A percentile compares a stretch with the other conserved stretches of the same genome.
Conservation (phyloP, 2,888 invertebrate species). For the Drosophila paucipuncta region DNA sequence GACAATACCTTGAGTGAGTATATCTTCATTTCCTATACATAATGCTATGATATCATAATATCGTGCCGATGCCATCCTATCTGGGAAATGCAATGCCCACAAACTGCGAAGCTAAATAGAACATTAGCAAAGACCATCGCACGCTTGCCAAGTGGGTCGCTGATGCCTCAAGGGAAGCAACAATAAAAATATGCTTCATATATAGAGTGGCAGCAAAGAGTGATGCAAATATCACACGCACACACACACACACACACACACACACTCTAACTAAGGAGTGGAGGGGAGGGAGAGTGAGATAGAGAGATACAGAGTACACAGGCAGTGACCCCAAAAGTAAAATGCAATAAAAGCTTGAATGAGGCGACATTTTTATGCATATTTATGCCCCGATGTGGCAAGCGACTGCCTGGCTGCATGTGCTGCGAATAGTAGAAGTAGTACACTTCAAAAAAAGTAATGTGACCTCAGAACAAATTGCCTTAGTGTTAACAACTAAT, state of each 20-base stretch:
- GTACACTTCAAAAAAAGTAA: neutral
- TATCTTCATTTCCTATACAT: slow-evolving; percentile 58
- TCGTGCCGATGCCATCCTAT: slow-evolving; percentile 57
- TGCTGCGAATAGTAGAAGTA: neutral
- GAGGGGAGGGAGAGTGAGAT: neutral
- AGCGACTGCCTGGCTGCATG: slow-evolving; percentile 24
- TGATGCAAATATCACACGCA: slow-evolving; percentile 30
- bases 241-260: neutral
- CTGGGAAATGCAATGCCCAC: slow-evolving; percentile 38
- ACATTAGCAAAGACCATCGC: slow-evolving; percentile 49
- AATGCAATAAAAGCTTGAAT: slow-evolving; percentile 69
- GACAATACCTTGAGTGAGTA: slow-evolving; percentile 43
- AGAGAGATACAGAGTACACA: slow-evolving; percentile 22
- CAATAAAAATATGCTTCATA: slow-evolving; percentile 45
- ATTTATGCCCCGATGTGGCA: slow-evolving; percentile 60
- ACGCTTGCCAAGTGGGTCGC: slow-evolving; percentile 17
- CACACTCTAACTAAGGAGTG: neutral
- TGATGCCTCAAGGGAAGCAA: slow-evolving; percentile 13
- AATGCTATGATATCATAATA: slow-evolving; percentile 61
- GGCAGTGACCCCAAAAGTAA: slow-evolving; percentile 56
- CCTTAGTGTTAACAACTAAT: neutral
- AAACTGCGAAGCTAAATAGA: slow-evolving; percentile 57
- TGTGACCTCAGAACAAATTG: neutral
- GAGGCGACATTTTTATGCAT: slow-evolving; percentile 74
- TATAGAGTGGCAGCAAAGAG: slow-evolving; percentile 26